These are phyloP conservation scores for Brenthis daphne DNA, from an alignment of 2,888 invertebrate genomes.

Conservation along the genomic window DNA sequence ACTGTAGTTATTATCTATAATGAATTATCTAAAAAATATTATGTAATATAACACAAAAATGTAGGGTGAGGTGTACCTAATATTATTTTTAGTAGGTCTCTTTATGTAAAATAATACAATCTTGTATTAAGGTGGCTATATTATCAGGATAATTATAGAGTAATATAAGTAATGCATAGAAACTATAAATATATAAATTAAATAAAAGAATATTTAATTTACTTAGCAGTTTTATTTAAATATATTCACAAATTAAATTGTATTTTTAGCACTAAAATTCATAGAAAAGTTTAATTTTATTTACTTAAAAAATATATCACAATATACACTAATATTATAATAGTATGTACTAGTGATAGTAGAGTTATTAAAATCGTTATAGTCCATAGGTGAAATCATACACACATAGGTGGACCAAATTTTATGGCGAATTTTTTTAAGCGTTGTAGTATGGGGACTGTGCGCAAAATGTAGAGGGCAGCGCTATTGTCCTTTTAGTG, in stretches of 20 bases:
- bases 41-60: background rate
- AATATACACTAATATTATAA: too few relatives aligned
- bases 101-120: conserved; percentile 10
- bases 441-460: too few relatives aligned
- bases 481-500: too few relatives aligned
- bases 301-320: too few relatives aligned
- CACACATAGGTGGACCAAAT: too few relatives aligned
- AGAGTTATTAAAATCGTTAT: too few relatives aligned
- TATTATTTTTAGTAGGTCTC: conserved; percentile 2
- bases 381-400: too few relatives aligned
- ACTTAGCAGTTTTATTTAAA: conserved; percentile 10
- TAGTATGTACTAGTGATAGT: too few relatives aligned
- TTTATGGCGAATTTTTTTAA: too few relatives aligned
- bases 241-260: background rate
- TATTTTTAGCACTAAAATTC: too few relatives aligned
- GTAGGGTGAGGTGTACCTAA: conserved; percentile 5
- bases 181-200: conserved; percentile 3
- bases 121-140: conserved; percentile 7
- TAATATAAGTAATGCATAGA: conserved; percentile 6
- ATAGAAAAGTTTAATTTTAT: too few relatives aligned
- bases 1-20: conserved; percentile 7
- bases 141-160: conserved; percentile 8
- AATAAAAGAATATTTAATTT: conserved; percentile 8
- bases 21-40: background rate
- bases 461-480: too few relatives aligned